Percentiles rank a stretch among this genome's conserved stretches.
phyloP scores from a whole-genome alignment of 2,113 vertebrate species.

The Melanostigma gelatinosum region DNA sequence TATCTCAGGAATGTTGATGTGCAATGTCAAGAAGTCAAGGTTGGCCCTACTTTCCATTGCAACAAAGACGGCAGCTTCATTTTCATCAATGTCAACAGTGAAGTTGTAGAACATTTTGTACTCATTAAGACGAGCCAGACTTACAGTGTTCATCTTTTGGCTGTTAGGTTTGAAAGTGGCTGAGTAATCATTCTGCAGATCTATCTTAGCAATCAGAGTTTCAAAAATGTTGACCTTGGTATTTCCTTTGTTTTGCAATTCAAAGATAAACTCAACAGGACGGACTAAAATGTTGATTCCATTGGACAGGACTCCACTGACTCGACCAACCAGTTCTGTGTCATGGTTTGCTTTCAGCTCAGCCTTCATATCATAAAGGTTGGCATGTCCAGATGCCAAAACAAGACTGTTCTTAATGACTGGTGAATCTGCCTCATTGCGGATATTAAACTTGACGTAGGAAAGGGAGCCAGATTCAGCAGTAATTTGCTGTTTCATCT shows the following conservation, averaged over 20 bases:
- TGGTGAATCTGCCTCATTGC: constrained; percentile 84
- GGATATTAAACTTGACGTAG: constrained; percentile 80
- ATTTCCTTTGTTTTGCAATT: constrained; percentile 87
- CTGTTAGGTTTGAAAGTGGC: constrained; percentile 80
- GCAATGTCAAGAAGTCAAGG: constrained; percentile 88
- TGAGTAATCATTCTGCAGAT: constrained; percentile 89
- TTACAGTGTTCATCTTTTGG: constrained; percentile 86
- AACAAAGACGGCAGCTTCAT: constrained; percentile 79
- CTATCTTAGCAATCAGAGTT: constrained; percentile 86
- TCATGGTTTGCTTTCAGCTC: constrained; percentile 85
- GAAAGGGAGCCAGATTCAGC: constrained; percentile 80
- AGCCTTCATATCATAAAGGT: constrained; percentile 79
- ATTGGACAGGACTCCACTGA: constrained; percentile 87
- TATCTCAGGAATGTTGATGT: constrained; percentile 87
- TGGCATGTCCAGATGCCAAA: constrained; percentile 78
- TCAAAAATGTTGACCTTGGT: constrained; percentile 83
- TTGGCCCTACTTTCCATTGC: constrained; percentile 88
- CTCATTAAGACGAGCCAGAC: constrained; percentile 87
- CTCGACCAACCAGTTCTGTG: constrained; percentile 82
- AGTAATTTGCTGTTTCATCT: constrained; percentile 83
- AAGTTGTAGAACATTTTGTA: constrained; percentile 88
- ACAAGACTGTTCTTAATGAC: constrained; percentile 82
- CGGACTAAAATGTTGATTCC: constrained; percentile 78
- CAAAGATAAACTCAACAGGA: constrained; percentile 79
- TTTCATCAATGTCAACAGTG: constrained; percentile 83